Base-by-base conservation (phyloP, 2,888 invertebrate genomes). In the Microctonus hyperodae region DNA sequence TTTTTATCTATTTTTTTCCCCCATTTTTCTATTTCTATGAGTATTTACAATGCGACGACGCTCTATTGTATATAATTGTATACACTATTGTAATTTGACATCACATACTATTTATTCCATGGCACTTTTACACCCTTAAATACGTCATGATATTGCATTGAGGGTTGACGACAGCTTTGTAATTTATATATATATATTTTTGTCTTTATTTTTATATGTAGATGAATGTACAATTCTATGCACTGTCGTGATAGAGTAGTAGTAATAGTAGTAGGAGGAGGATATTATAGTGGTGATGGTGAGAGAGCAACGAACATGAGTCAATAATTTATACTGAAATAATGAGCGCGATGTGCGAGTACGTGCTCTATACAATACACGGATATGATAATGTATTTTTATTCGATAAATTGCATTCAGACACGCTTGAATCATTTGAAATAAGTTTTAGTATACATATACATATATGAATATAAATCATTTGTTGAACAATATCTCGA, bases 261-360 rank as follows among this genome's bases (percentile, higher is more conserved):
- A n/a, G n/a, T n/a, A n/a, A n/a, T n/a, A n/a, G n/a, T n/a, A n/a
- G n/a, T n/a, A n/a, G n/a, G n/a, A n/a, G n/a, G n/a, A n/a, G n/a
- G n/a, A n/a, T n/a, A n/a, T n/a, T n/a, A n/a, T n/a, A n/a, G n/a
- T n/a, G n/a, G n/a, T n/a, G n/a, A n/a, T 11, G 5, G 1, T 33
- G 20, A 2, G 20, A n/a, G 25, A 35, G 62, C 62, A 62, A 53
- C 13, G 53, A 53, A 62, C 37, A n/a, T n/a, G n/a, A 28, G 48
- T 33, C 60, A 60, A 51, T 62, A n/a, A n/a, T n/a, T n/a, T n/a
- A 40, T 53, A 35, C 28, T 62, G 53, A 53, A 53, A 53, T 37
- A 62, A 23, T 62, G 62, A 44, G 16, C 16, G 9, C 16, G 16
- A 44, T 16, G 5, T 20, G 44, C 37, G 2, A 11, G n/a, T n/a